Evolutionary conservation across 1,140 invertebrate species (phyloP).

Genomic region (Streblospio benedicti): DNA sequence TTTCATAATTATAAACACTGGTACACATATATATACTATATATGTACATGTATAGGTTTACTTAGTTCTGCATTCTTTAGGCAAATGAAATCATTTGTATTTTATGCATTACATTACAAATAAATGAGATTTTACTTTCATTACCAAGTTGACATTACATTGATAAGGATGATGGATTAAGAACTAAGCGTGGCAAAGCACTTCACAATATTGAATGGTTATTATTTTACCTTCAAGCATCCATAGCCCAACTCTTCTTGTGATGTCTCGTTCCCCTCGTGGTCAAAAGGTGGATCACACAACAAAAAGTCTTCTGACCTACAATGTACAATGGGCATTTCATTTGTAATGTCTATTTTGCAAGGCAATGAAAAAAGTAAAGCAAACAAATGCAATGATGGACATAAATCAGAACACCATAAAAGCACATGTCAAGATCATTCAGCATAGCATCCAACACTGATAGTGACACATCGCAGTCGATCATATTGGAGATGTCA

Average conservation of each 20-base stretch:
- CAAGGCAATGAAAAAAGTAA: no score
- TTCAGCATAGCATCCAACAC: no score
- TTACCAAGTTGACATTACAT: background rate
- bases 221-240: conserved; percentile 63
- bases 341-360: background rate
- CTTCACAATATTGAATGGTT: background rate
- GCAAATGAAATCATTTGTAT: background rate
- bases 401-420: no score
- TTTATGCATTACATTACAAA: background rate
- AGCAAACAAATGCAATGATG: no score
- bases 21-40: background rate
- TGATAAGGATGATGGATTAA: background rate
- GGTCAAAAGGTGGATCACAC: conserved; percentile 76
- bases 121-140: background rate
- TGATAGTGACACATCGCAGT: no score
- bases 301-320: conserved; percentile 81
- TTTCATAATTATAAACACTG: no score
- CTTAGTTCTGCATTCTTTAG: background rate
- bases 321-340: conserved; percentile 33
- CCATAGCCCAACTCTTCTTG: conserved; percentile 68
- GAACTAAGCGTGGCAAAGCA: background rate
- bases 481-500: no score
- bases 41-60: background rate
- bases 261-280: conserved; percentile 81
- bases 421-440: no score